Conservation (phyloP, 1,140 invertebrate species). For the Olivierus martensii region DNA sequence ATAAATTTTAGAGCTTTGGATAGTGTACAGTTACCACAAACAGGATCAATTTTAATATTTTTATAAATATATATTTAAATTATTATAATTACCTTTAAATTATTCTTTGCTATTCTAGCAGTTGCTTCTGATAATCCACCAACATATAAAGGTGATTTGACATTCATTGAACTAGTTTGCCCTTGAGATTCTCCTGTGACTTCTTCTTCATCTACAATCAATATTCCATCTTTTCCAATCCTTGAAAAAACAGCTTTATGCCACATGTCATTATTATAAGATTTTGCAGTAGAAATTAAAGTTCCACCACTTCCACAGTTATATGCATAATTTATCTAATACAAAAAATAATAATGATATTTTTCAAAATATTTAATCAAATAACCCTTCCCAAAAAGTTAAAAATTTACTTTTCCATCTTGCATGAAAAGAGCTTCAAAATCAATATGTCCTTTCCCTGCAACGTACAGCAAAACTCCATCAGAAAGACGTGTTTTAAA, state of each 20-base stretch:
- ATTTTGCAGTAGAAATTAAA: conserved; percentile 35
- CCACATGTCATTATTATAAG: conserved; percentile 74
- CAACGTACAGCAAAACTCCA: conserved; percentile 74
- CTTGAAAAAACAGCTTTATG: conserved; percentile 52
- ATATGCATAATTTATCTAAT: conserved; percentile 49
- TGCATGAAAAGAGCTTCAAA: conserved; percentile 67
- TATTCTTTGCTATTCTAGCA: conserved; percentile 22
- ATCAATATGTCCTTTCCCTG: conserved; percentile 49
- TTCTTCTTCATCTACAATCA: conserved; percentile 39
- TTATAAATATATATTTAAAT: background rate
- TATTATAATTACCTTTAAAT: conserved; percentile 21
- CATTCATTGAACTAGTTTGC: conserved; percentile 41
- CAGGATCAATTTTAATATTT: too few relatives aligned
- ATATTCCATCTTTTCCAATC: conserved; percentile 25
- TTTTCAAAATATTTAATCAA: background rate
- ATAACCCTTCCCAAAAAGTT: background rate
- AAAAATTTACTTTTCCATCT: conserved; percentile 49
- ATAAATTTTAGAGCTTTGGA: too few relatives aligned
- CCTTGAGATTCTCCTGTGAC: conserved; percentile 41
- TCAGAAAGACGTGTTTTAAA: conserved; percentile 61
- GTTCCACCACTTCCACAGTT: conserved; percentile 55
- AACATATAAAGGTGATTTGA: conserved; percentile 56
- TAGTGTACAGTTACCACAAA: too few relatives aligned
- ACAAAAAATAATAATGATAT: background rate
- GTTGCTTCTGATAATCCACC: conserved; percentile 46